phyloP scores from a whole-genome alignment of 2,113 vertebrate genomes.

The Saguinus imperator region DNA sequence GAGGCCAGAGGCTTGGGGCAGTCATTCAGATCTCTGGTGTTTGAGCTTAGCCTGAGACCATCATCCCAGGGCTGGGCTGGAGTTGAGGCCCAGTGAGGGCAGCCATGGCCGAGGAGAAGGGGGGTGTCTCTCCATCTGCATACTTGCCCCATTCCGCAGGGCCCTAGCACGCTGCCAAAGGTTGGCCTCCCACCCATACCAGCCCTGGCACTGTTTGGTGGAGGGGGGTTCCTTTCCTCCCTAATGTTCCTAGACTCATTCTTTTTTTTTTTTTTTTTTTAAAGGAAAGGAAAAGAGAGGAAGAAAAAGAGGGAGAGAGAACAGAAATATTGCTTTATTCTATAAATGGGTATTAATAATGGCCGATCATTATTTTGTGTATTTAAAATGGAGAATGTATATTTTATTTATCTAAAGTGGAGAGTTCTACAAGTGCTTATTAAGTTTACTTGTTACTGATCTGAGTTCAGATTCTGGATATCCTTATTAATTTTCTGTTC shows the following conservation, averaged over 20 bases:
- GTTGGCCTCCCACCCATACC: not conserved
- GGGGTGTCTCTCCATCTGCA: rapidly evolving
- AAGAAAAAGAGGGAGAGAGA: no score
- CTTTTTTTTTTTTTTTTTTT: no score
- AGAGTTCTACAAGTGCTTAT: no score
- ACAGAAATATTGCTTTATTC: no score
- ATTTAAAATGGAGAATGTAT: no score
- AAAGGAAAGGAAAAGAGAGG: no score
- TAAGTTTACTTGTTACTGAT: no score
- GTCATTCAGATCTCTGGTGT: not conserved
- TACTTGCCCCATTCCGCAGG: not conserved
- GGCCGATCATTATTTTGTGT: no score
- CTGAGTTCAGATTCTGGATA: no score
- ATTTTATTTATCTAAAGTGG: no score
- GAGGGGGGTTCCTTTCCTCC: not conserved
- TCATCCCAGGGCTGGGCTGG: not conserved
- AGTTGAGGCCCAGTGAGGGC: not conserved
- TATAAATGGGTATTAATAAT: no score
- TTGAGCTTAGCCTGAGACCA: not conserved
- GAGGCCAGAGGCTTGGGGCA: not conserved
- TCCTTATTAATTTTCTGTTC: no score
- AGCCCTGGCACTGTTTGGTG: not conserved
- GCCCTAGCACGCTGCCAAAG: not conserved
- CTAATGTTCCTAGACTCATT: not conserved
- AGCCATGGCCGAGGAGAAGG: not conserved